A percentile compares a stretch with the other conserved stretches of the same genome.
These are phyloP conservation scores for Drosophila percnosoma DNA, from an alignment of 2,888 invertebrate genomes.

Conservation along the genomic window DNA sequence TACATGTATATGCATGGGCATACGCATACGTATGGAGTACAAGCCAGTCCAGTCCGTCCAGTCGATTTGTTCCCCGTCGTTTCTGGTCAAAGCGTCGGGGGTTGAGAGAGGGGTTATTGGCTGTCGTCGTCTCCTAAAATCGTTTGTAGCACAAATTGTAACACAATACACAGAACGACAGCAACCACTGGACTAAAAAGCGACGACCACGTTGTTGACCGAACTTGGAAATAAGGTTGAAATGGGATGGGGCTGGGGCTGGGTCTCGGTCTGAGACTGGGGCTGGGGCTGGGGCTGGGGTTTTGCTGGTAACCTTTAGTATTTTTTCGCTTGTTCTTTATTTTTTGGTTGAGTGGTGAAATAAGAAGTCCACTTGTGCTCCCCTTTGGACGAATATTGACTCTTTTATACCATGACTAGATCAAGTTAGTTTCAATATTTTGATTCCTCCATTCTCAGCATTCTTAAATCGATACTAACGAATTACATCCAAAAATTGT, in stretches of 20 bases:
- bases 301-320: slow-evolving; percentile 8
- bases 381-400: neutral
- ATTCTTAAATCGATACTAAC: slow-evolving; percentile 21
- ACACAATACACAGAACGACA: slow-evolving; percentile 55
- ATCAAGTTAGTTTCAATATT: slow-evolving; percentile 25
- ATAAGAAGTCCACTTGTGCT: slow-evolving; percentile 29
- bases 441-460: slow-evolving; percentile 1
- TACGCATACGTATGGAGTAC: slow-evolving; percentile 1
- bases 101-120: neutral
- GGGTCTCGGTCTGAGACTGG: neutral
- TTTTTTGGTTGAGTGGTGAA: slow-evolving; percentile 17
- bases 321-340: neutral
- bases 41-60: slow-evolving; percentile 23
- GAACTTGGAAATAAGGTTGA: slow-evolving; percentile 45
- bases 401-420: slow-evolving; percentile 7
- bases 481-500: neutral
- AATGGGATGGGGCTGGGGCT: slow-evolving; percentile 16
- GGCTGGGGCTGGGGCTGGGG: neutral
- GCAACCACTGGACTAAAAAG: slow-evolving; percentile 28
- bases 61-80: slow-evolving; percentile 42
- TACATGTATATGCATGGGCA: slow-evolving; percentile 18
- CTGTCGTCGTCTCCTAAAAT: slow-evolving; percentile 46
- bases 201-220: slow-evolving; percentile 15
- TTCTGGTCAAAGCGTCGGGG: slow-evolving; percentile 33
- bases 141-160: slow-evolving; percentile 63